These are phyloP conservation scores for Cremastinae sp. DNA, from an alignment of 2,888 invertebrate species.

Conservation along the genomic window DNA sequence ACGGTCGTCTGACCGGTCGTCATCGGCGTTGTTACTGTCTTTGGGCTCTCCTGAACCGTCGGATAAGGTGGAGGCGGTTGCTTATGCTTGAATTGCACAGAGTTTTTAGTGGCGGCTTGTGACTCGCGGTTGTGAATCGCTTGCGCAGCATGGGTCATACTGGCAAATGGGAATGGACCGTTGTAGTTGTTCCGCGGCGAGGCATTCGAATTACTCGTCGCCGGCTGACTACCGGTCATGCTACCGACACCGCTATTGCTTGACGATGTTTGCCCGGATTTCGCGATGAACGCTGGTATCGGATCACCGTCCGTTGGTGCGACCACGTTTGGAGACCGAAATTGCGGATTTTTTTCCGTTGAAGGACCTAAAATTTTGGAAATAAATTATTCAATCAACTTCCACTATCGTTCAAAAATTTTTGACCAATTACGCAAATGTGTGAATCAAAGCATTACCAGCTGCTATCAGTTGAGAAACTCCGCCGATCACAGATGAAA, in stretches of 20 bases:
- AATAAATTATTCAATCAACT: not conserved
- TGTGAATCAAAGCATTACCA: slow-evolving; percentile 64
- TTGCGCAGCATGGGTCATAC: slow-evolving; percentile 93
- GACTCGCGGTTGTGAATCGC: slow-evolving; percentile 89
- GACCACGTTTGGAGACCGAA: slow-evolving; percentile 93
- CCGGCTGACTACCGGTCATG: slow-evolving; percentile 69
- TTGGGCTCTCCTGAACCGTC: slow-evolving; percentile 72
- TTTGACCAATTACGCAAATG: not conserved
- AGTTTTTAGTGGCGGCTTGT: slow-evolving; percentile 70
- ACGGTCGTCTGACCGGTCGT: slow-evolving; percentile 73
- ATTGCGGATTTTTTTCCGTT: slow-evolving; percentile 81
- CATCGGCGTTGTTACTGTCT: slow-evolving; percentile 77
- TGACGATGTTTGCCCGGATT: slow-evolving; percentile 72
- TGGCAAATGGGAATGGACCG: slow-evolving; percentile 91
- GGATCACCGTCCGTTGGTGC: slow-evolving; percentile 91
- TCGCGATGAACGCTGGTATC: slow-evolving; percentile 77
- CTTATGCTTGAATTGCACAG: slow-evolving; percentile 75
- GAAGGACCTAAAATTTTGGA: slow-evolving; percentile 70
- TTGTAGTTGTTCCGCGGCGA: slow-evolving; percentile 80
- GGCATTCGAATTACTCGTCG: slow-evolving; percentile 76
- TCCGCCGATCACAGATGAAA: slow-evolving; percentile 75
- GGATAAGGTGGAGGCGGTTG: slow-evolving; percentile 81
- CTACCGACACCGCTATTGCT: slow-evolving; percentile 67
- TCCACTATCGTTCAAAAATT: not conserved
- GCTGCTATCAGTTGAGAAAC: slow-evolving; percentile 78